A percentile compares a stretch with the other conserved stretches of the same genome.
Evolutionary conservation across 2,797 vertebrate species (phyloP).

Genomic region (Cottoperca gobio): DNA sequence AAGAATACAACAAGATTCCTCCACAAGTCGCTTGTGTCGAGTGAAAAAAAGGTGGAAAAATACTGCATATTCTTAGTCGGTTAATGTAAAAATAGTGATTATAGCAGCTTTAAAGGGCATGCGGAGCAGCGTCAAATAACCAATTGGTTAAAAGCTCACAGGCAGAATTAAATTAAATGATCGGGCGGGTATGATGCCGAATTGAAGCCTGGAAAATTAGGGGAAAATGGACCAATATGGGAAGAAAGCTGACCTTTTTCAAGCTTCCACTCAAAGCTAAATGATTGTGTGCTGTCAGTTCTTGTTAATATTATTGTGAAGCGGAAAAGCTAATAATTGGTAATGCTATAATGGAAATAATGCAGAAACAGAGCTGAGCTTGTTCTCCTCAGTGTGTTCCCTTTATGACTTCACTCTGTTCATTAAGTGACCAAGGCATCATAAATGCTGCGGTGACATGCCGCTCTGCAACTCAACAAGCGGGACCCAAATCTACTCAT

Average conservation of each 20-base stretch:
- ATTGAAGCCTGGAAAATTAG: neutral
- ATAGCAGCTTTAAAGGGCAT: neutral
- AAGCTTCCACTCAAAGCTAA: constrained; percentile 42
- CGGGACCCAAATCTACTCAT: constrained; percentile 29
- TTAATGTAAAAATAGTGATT: neutral
- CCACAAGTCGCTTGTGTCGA: neutral
- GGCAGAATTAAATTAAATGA: neutral
- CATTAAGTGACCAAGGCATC: constrained; percentile 53
- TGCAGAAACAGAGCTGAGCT: constrained; percentile 59
- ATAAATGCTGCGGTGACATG: constrained; percentile 56
- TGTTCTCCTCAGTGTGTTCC: constrained; percentile 49
- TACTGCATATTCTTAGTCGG: neutral
- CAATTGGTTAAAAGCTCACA: neutral
- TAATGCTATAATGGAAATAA: constrained; percentile 63
- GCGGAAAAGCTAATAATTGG: constrained; percentile 57
- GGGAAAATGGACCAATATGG: neutral
- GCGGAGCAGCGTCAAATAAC: neutral
- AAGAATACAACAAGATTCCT: too few species aligned
- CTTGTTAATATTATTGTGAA: constrained; percentile 36
- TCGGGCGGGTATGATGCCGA: neutral
- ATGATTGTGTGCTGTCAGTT: constrained; percentile 33
- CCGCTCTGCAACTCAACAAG: constrained; percentile 44
- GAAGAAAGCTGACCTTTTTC: constrained; percentile 13
- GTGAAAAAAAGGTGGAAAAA: neutral
- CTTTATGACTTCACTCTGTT: constrained; percentile 31